These are phyloP conservation scores for Thunnus albacares DNA, from an alignment of 2,797 vertebrate species.

Conservation along the genomic window DNA sequence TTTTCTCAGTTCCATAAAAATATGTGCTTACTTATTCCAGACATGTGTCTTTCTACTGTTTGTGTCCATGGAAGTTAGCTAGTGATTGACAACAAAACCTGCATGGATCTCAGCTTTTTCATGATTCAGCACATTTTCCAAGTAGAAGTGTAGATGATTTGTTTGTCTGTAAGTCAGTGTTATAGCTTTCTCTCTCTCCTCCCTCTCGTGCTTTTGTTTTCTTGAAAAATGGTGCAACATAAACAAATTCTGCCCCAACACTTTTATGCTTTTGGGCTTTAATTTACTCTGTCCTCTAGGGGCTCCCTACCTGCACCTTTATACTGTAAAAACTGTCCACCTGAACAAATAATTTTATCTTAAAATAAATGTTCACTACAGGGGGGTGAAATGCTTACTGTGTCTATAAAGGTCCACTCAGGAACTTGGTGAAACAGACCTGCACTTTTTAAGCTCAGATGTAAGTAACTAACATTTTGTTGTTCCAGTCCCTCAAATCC, in stretches of 20 bases:
- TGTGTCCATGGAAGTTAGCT: constrained; percentile 11
- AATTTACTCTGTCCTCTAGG: constrained; percentile 21
- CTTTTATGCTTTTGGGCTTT: constrained; percentile 24
- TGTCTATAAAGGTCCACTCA: neutral
- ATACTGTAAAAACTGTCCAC: constrained; percentile 33
- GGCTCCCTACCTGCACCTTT: neutral
- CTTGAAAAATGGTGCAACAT: constrained; percentile 23
- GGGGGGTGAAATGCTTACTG: neutral
- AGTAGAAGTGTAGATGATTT: constrained; percentile 12
- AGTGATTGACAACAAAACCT: constrained; percentile 46
- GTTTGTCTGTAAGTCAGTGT: constrained; percentile 7
- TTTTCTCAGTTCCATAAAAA: neutral
- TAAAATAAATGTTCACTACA: constrained; percentile 12
- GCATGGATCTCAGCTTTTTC: constrained; percentile 43
- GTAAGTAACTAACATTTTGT: neutral
- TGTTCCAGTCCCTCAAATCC: neutral
- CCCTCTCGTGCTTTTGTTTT: constrained; percentile 14
- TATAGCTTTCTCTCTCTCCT: neutral
- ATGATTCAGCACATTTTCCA: constrained; percentile 45
- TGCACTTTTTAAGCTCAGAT: neutral
- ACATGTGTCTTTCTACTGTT: constrained; percentile 37
- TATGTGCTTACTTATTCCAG: constrained; percentile 30
- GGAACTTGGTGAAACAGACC: neutral
- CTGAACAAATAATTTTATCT: constrained; percentile 36
- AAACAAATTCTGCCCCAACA: constrained; percentile 20